Base-by-base conservation (phyloP, 2,797 vertebrate genomes). In the Dallia pectoralis region DNA sequence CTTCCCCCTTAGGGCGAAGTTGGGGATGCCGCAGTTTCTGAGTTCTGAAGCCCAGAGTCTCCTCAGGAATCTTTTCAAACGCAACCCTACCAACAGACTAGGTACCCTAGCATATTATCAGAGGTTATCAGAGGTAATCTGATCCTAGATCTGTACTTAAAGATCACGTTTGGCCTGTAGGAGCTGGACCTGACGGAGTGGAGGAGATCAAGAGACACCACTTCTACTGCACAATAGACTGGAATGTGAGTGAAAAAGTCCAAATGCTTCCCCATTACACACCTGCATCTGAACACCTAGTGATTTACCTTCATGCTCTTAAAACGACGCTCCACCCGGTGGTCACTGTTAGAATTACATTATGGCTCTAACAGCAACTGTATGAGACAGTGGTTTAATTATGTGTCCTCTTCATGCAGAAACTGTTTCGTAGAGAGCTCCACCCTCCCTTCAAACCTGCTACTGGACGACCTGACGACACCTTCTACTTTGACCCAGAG, bases 21-120 rank as follows among this genome's bases (percentile, higher is more conserved):
- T 99, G 88, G 97, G 97, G 77, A 99, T 99, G 97, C 97, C 97
- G 16, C 97, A 98, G 88, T 99, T 99, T 86, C 88, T 99, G 88
- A 99, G 96, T 85, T 87, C 92, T 15, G 97, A 99, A 91, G 97
- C 97, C 78, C 97, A 99, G 86, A 96, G 95, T 90, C 96, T 99
- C 82, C 94, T 99, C 74, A 93, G 97, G 84, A 98, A 96, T 92
- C 95, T 99, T 78, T 99, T 99, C 91, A 99, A 99, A 88, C 93
- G 97, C 86, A 99, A 98, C 90, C 97, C 97, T 51, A 93, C 93
- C 73, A 99, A 99, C 91, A 94, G 97, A 94, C 92, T 99, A 92
- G 97, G 97, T 98, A 91, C 74, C 56, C 63, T 8, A 16, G 25
- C 25, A 9, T 56, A 7, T 19, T 59, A 59, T 25, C 14, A n/a